Conservation (phyloP, 2,888 invertebrate genomes). For the Heliconius cydno region DNA sequence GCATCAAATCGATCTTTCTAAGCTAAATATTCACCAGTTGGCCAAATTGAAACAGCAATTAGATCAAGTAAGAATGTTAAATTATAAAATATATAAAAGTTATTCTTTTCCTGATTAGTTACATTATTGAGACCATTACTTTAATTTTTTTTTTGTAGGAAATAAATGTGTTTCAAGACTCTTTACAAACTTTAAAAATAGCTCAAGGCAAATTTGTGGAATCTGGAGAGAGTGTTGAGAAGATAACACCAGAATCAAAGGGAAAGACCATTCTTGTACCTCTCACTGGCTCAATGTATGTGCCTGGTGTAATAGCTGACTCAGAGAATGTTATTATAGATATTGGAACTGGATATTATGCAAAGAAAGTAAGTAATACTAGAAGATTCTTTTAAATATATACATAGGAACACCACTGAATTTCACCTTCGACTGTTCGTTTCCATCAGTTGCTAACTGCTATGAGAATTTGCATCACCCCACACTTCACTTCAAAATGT, state of each 20-base stretch:
- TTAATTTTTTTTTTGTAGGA: slow-evolving; percentile 83
- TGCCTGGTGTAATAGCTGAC: slow-evolving; percentile 94
- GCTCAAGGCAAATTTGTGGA: slow-evolving; percentile 95
- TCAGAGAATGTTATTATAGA: slow-evolving; percentile 95
- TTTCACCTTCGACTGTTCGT: neutral
- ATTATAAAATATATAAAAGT: neutral
- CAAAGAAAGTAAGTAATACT: slow-evolving; percentile 89
- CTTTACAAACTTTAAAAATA: slow-evolving; percentile 93
- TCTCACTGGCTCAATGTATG: slow-evolving; percentile 98
- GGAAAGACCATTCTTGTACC: slow-evolving; percentile 96
- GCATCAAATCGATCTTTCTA: slow-evolving; percentile 91
- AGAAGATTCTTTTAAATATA: neutral
- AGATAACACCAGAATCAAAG: slow-evolving; percentile 89
- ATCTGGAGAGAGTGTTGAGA: slow-evolving; percentile 92
- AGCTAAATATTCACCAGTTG: slow-evolving; percentile 91
- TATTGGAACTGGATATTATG: slow-evolving; percentile 98
- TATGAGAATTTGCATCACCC: neutral
- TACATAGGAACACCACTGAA: neutral
- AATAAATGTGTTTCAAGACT: slow-evolving; percentile 93
- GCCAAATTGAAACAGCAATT: slow-evolving; percentile 93
- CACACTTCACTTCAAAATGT: neutral
- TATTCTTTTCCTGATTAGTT: neutral
- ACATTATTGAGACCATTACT: neutral
- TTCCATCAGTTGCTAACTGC: neutral
- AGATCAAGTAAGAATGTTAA: slow-evolving; percentile 87